These are phyloP conservation scores for Panagrolaimus sp. DNA, from an alignment of 1,140 invertebrate species.

Conservation along the genomic window DNA sequence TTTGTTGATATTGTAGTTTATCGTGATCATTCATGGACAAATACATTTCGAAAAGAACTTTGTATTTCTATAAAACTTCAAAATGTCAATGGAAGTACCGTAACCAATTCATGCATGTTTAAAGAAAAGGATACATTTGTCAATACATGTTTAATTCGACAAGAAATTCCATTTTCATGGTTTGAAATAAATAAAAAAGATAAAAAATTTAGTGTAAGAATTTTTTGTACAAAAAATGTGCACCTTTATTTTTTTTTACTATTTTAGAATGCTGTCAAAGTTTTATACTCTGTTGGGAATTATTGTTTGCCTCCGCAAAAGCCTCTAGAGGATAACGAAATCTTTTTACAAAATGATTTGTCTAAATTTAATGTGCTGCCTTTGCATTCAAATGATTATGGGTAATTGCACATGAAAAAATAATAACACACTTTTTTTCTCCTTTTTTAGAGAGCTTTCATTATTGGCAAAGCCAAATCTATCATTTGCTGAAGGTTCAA, in stretches of 20 bases:
- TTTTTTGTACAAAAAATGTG: not conserved
- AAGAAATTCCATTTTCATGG: conserved; percentile 24
- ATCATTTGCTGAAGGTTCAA: conserved; percentile 16
- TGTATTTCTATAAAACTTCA: not conserved
- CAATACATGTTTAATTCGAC: conserved; percentile 22
- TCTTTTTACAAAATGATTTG: not conserved
- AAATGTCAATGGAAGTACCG: not conserved
- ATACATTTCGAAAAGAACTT: conserved; percentile 3
- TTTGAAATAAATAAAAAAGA: conserved; percentile 9
- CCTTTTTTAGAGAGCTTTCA: conserved; percentile 20
- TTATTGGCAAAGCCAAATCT: conserved; percentile 20
- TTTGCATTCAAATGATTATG: no score
- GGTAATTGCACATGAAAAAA: no score
- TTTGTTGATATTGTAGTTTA: conserved; percentile 12
- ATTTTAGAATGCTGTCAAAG: conserved; percentile 6
- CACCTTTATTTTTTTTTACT: conserved; percentile 4
- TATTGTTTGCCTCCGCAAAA: conserved; percentile 16
- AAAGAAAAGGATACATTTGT: conserved; percentile 5
- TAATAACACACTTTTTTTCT: no score
- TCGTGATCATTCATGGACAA: conserved; percentile 14
- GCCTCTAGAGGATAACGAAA: not conserved
- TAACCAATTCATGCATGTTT: not conserved
- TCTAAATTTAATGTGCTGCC: not conserved
- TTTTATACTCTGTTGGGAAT: conserved; percentile 19
- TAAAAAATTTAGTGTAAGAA: not conserved